Conservation (phyloP, 2,797 vertebrate species). For the Sphenopsis melanotis region DNA sequence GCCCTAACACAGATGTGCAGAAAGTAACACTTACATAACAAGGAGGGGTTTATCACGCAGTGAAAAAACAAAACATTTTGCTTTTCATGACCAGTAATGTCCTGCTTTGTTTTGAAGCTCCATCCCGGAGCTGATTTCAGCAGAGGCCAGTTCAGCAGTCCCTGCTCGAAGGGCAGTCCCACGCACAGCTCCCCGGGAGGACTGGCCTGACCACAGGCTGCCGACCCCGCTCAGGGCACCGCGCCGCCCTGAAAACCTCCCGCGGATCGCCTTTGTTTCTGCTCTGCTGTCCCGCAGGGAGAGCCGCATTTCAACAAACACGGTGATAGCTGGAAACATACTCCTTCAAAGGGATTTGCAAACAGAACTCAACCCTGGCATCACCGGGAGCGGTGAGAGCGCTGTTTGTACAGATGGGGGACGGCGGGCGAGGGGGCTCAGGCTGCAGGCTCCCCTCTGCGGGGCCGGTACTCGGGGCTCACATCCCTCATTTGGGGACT, state of each 20-base stretch:
- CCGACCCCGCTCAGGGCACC: background rate
- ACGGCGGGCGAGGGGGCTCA: background rate
- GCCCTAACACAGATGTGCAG: background rate
- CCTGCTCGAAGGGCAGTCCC: background rate
- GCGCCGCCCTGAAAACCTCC: background rate
- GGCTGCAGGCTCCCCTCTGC: background rate
- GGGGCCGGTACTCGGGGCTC: background rate
- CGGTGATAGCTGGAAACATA: background rate
- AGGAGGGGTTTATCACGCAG: background rate
- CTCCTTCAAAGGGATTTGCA: conserved; percentile 44
- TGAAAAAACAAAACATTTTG: conserved; percentile 11
- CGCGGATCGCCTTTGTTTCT: background rate
- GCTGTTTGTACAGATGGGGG: conserved; percentile 60
- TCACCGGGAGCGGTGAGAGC: background rate
- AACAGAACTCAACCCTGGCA: conserved; percentile 10
- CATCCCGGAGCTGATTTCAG: background rate
- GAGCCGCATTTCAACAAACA: conserved; percentile 46
- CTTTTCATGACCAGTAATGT: background rate
- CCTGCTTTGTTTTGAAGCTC: background rate
- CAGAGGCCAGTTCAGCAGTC: background rate
- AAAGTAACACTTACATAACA: background rate
- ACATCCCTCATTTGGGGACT: background rate
- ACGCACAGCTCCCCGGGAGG: background rate
- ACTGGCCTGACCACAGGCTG: background rate
- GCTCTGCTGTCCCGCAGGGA: background rate